phyloP scores from a whole-genome alignment of 2,888 invertebrate genomes.

The Fragum whitleyi region DNA sequence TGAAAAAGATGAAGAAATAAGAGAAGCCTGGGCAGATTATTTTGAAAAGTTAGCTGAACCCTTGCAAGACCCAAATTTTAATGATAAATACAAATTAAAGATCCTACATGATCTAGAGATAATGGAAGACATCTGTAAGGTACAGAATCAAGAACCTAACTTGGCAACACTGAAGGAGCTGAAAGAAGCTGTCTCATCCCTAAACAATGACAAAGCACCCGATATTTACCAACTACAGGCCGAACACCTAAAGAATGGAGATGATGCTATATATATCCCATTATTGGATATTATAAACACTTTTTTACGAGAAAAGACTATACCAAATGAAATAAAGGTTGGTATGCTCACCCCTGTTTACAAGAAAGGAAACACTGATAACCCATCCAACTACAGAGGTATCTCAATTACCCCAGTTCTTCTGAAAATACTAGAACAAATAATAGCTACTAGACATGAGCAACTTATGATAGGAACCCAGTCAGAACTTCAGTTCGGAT shows the following conservation, averaged over 20 bases:
- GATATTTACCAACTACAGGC: neutral
- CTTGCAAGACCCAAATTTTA: too few relatives aligned
- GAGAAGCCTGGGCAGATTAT: too few relatives aligned
- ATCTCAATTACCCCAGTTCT: neutral
- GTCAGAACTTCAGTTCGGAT: neutral
- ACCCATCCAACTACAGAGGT: neutral
- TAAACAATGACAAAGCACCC: neutral
- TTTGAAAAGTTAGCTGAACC: too few relatives aligned
- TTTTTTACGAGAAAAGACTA: too few relatives aligned
- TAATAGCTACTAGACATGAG: neutral
- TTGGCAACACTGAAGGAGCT: neutral
- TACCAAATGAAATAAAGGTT: too few relatives aligned
- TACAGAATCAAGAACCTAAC: neutral
- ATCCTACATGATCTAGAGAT: too few relatives aligned
- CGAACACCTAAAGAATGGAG: neutral
- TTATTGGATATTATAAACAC: too few relatives aligned
- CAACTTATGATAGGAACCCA: neutral
- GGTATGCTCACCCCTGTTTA: too few relatives aligned
- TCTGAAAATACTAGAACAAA: neutral
- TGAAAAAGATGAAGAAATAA: too few relatives aligned
- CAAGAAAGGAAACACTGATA: slow-evolving; percentile 4
- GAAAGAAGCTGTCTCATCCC: neutral
- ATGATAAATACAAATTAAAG: too few relatives aligned
- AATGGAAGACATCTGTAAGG: neutral
- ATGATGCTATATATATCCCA: too few relatives aligned